A percentile compares a stretch with the other conserved stretches of the same genome.
Evolutionary conservation across 1,140 invertebrate species (phyloP).

Genomic region (Heliconius hermathena): DNA sequence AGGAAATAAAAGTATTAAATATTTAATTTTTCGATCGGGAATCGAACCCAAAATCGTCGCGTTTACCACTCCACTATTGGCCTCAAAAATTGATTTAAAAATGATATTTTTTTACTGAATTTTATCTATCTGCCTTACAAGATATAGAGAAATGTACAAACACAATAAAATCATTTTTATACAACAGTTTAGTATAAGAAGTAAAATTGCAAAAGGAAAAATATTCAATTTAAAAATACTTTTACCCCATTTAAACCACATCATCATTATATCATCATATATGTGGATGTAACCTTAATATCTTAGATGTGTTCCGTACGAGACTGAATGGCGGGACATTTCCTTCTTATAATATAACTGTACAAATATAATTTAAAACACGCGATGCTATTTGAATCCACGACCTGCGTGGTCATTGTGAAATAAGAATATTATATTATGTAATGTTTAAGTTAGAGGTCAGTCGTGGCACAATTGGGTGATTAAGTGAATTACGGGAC

Average conservation of each 20-base stretch:
- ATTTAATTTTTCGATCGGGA: too few species aligned
- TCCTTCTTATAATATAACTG: not conserved
- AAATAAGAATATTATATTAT: too few species aligned
- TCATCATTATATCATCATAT: not conserved
- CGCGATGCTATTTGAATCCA: constrained; percentile 12
- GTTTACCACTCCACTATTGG: too few species aligned
- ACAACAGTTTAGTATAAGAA: not conserved
- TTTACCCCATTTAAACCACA: not conserved
- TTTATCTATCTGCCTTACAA: too few species aligned
- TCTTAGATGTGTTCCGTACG: not conserved
- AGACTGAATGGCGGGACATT: not conserved
- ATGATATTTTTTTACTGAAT: too few species aligned
- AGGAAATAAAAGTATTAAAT: too few species aligned
- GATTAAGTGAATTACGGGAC: too few species aligned
- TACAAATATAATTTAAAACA: constrained; percentile 21
- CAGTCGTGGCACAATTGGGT: too few species aligned
- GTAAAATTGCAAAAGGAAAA: not conserved
- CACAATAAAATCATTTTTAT: not conserved
- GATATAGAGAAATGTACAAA: not conserved
- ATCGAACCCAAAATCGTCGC: too few species aligned
- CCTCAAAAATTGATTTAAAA: too few species aligned
- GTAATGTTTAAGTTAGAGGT: too few species aligned
- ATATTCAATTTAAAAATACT: not conserved
- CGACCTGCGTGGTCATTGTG: not conserved
- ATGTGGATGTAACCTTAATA: not conserved